Base-by-base conservation (phyloP, 2,797 vertebrate species). In the Scomberomorus guttatus region DNA sequence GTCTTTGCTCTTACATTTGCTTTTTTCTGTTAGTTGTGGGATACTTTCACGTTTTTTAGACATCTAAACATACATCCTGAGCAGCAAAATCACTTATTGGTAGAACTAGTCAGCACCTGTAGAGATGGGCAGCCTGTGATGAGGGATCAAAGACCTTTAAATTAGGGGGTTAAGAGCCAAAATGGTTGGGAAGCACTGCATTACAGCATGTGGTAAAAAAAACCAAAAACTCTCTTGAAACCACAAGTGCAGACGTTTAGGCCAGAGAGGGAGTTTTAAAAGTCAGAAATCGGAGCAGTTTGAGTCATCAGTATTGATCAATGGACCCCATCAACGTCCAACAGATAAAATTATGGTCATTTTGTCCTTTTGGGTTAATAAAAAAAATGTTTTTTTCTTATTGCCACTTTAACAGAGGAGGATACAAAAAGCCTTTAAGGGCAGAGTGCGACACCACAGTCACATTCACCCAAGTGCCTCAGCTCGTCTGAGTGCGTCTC, bases 381-480 rank as follows among this genome's bases (percentile, higher is more conserved):
- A 69, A 56, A 56, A 68, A 48, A 17, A 7, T 48, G 44, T 37
- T 37, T 37, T 37, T 37, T 50, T 50, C 18, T 50, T 50, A 20
- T 50, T 50, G 17, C 67, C 20, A 29, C 42, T 48, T 77, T 73
- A 64, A 78, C 29, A 5, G 20, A n/a, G 18, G 18, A 9, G 29
- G 64, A 66, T 68, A 50, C 48, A 59, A 71, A 63, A 74, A 60
- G 64, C 62, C 74, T 88, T 81, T 64, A 50, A 79, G 82, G 78
- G 63, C 63, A 65, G 62, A 81, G 71, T 72, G 79, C 71, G 57
- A 37, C 55, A 25, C 63, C 22, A 29, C 69, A 73, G 81, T 84
- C 87, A 83, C 81, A 83, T 83, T 84, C 64, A 39, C 77, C 82
- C 59, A n/a, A 77, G 82, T 81, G 83, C 87, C 79, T 62, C 75